Percentiles rank a stretch among this genome's conserved stretches.
phyloP scores from a whole-genome alignment of 2,888 invertebrate species.

The Seira ritae region DNA sequence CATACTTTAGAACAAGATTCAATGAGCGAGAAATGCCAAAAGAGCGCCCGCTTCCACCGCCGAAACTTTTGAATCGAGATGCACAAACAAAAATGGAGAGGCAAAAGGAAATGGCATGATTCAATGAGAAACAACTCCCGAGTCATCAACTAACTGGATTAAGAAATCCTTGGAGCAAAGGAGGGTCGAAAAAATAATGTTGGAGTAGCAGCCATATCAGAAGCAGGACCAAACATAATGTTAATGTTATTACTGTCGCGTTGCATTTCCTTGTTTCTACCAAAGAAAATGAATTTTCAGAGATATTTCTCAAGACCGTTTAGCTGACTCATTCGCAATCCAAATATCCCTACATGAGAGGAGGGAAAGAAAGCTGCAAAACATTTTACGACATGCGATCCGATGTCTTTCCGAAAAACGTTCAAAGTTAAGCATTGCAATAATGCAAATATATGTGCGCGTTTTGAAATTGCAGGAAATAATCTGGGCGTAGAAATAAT shows the following conservation, averaged over 20 bases:
- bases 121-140: constrained; percentile 17
- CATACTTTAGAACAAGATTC: constrained; percentile 20
- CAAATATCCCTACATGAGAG: too few relatives aligned
- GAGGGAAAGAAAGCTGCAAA: too few relatives aligned
- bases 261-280: neutral
- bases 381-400: too few relatives aligned
- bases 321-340: constrained; percentile 6
- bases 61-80: constrained; percentile 6
- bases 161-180: constrained; percentile 53
- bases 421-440: too few relatives aligned
- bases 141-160: constrained; percentile 72
- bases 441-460: too few relatives aligned
- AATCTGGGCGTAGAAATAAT: too few relatives aligned
- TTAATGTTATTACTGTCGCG: constrained; percentile 27
- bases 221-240: neutral
- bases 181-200: constrained; percentile 49
- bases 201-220: too few relatives aligned
- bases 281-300: neutral
- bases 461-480: too few relatives aligned
- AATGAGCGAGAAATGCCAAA: neutral
- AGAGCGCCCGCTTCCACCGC: too few relatives aligned
- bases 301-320: constrained; percentile 6
- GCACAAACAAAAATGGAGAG: neutral
- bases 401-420: too few relatives aligned
- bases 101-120: neutral